Evolutionary conservation across 2,797 vertebrate species (phyloP), one percentile per base, ranked within the genome.

Genomic region (Geotrypetes seraphini): DNA sequence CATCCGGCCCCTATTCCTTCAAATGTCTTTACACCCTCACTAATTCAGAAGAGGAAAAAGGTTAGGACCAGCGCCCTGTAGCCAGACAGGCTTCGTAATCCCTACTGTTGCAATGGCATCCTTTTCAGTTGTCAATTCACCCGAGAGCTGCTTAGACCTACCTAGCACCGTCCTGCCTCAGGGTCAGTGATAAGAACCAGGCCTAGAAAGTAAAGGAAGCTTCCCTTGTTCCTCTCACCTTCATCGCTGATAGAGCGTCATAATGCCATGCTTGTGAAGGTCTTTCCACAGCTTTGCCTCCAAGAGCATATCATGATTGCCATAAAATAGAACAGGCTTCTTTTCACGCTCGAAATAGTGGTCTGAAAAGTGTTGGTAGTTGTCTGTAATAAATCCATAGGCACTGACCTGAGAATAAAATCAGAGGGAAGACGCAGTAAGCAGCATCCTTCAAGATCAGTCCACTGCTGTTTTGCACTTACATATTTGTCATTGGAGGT

Each of bases 301-400:
- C 73, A 88, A 58, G 31, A 16, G 28, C 65, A 87, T 65, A 41
- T 91, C 81, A 0, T 92, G 88, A 73, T 91, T 92, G 38, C 64
- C 63, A 1, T 74, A 91, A 43, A 90, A 88, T 19, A 66, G 43
- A 39, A 91, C 38, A 0, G 75, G 79, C 19, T 53, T 71, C 62
- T 63, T 78, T 10, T 44, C 19, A 5, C 15, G 31, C 21, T 91
- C 85, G 1, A 66, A 89, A 55, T 91, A 92, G 52, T 90, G 90
- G 44, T 89, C 81, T 0, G 89, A 90, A 49, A 84, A 91, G 5
- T 61, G 31, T 2, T 16, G 22, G 3, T 78, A 91, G 69, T 86
- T 81, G 3, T 19, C 31, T 0, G 87, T 91, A 63, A 91, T 86
- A 67, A 92, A 91, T 30, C 88, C 87, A 0, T 80, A 92, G 25